These are phyloP conservation scores for Musca domestica DNA, from an alignment of 1,140 invertebrate genomes.

Conservation along the genomic window DNA sequence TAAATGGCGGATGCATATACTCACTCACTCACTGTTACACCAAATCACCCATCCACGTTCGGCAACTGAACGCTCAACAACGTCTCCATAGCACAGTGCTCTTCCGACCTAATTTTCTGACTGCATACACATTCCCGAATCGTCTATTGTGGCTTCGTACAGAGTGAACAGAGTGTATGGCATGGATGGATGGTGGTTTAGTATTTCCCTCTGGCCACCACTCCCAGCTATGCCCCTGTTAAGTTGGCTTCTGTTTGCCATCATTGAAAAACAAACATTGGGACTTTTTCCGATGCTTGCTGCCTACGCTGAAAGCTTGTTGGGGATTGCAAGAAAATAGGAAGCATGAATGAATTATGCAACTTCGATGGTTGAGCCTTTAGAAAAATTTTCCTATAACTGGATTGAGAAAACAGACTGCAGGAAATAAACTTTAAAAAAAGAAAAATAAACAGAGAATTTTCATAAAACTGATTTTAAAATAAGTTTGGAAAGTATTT, in stretches of 20 bases:
- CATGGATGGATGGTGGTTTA: too few species aligned
- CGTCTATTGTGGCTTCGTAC: too few species aligned
- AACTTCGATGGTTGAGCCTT: neutral
- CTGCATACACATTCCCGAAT: too few species aligned
- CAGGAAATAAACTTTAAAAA: neutral
- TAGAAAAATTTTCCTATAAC: neutral
- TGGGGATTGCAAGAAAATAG: slow-evolving; percentile 8
- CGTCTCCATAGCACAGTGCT: slow-evolving; percentile 21
- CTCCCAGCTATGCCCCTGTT: neutral
- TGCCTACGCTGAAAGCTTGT: neutral
- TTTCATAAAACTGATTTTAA: too few species aligned
- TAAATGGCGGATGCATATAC: too few species aligned
- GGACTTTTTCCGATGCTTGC: neutral
- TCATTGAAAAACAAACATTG: neutral
- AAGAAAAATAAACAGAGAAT: neutral
- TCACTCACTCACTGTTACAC: too few species aligned
- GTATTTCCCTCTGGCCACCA: neutral
- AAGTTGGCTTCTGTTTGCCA: neutral
- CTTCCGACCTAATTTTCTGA: slow-evolving; percentile 13
- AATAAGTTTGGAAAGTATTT: too few species aligned
- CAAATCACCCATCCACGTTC: too few species aligned
- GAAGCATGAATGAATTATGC: slow-evolving; percentile 18
- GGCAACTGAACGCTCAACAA: neutral
- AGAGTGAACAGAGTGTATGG: too few species aligned
- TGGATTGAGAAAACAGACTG: neutral